Conservation (phyloP, 2,888 invertebrate genomes). For the Drosophila austrosaltans region DNA sequence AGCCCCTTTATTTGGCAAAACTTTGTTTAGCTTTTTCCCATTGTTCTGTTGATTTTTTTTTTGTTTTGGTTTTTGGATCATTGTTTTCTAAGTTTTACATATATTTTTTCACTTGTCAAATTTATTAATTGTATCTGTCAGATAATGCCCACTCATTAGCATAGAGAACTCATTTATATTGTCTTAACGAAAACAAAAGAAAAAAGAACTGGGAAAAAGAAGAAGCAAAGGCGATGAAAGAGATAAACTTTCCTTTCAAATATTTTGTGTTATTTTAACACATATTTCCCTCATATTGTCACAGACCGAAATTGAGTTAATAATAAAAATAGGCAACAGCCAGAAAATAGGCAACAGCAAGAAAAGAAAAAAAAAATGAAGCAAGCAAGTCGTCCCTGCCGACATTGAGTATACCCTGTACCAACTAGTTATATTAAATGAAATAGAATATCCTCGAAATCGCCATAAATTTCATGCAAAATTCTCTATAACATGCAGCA, state of each 20-base stretch:
- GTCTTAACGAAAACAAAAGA: neutral
- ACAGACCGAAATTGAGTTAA: slow-evolving; percentile 55
- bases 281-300: slow-evolving; percentile 40
- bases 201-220: neutral
- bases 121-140: slow-evolving; percentile 78
- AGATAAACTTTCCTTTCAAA: slow-evolving; percentile 6
- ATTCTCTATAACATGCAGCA: too few relatives aligned
- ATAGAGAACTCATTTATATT: slow-evolving; percentile 46
- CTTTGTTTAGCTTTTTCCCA: slow-evolving; percentile 21
- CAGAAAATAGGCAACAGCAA: slow-evolving; percentile 31
- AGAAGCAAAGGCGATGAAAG: slow-evolving; percentile 25
- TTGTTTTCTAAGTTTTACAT: slow-evolving; percentile 24
- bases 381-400: too few relatives aligned
- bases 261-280: slow-evolving; percentile 54
- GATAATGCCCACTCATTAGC: slow-evolving; percentile 77
- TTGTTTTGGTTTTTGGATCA: slow-evolving; percentile 19
- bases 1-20: too few relatives aligned
- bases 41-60: slow-evolving; percentile 27
- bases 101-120: slow-evolving; percentile 61
- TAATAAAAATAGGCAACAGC: slow-evolving; percentile 56
- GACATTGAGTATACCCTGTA: too few relatives aligned
- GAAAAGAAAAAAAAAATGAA: slow-evolving; percentile 23
- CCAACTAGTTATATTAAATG: too few relatives aligned
- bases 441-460: too few relatives aligned
- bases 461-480: too few relatives aligned